Conservation (phyloP, 2,113 vertebrate genomes). For the Lathamus discolor region DNA sequence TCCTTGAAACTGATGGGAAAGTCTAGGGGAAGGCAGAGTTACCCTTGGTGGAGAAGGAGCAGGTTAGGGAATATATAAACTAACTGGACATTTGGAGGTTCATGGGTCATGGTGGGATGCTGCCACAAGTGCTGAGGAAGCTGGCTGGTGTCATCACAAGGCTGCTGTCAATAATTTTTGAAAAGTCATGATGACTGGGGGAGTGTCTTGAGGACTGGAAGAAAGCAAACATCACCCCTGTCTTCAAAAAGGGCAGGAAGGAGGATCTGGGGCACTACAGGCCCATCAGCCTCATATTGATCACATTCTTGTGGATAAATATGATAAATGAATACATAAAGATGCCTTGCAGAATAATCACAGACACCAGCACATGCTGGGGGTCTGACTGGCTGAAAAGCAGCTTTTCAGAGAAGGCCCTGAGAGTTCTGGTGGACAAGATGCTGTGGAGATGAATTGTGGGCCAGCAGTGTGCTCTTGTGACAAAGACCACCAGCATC, state of each 20-base stretch:
- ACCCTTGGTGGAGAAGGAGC: neutral
- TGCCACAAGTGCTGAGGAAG: neutral
- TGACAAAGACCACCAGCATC: neutral
- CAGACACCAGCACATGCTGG: neutral
- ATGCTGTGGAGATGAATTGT: neutral
- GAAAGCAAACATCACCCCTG: neutral
- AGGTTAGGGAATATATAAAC: neutral
- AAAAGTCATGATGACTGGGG: neutral
- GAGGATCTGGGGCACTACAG: neutral
- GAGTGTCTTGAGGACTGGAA: neutral
- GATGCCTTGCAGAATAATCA: neutral
- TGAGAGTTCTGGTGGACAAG: neutral
- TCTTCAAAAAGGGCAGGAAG: neutral
- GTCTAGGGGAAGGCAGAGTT: neutral
- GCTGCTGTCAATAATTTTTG: neutral
- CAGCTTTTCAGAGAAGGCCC: neutral
- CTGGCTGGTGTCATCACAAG: neutral
- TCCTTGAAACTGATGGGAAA: neutral
- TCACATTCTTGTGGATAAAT: neutral
- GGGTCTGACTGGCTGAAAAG: neutral
- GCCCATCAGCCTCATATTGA: neutral
- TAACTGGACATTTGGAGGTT: accelerated
- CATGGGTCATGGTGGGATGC: neutral
- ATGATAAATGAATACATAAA: neutral
- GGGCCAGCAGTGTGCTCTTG: neutral